Percentiles rank a stretch among this genome's conserved stretches.
Conservation (phyloP, 2,113 vertebrate species). For the Atherinomorus stipes region DNA sequence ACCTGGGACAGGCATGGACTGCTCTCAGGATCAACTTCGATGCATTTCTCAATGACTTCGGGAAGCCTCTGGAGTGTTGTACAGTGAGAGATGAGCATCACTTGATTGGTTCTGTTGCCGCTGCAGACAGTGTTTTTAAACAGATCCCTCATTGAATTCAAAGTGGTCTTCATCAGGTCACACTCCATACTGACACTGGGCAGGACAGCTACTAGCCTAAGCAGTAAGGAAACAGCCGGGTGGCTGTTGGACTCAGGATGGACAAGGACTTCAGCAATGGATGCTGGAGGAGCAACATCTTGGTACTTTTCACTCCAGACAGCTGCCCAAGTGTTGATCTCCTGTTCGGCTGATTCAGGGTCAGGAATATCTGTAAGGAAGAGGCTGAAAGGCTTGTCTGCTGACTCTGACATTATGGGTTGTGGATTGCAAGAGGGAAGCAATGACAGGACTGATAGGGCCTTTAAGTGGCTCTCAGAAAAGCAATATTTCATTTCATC, state of each 20-base stretch:
- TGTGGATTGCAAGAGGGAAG: constrained; percentile 94
- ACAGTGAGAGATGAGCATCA: constrained; percentile 91
- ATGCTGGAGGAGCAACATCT: constrained; percentile 90
- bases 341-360: constrained; percentile 88
- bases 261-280: constrained; percentile 91
- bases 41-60: constrained; percentile 91
- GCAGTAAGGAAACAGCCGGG: constrained; percentile 89
- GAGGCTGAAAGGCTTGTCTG: constrained; percentile 89
- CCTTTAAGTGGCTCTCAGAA: constrained; percentile 91
- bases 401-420: constrained; percentile 85
- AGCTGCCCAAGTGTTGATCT: constrained; percentile 92
- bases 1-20: constrained; percentile 75
- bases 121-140: constrained; percentile 86
- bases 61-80: constrained; percentile 89
- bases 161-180: constrained; percentile 88
- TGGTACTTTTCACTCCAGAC: constrained; percentile 95
- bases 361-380: constrained; percentile 91
- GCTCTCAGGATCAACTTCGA: constrained; percentile 88
- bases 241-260: constrained; percentile 91
- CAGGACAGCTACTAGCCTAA: constrained; percentile 90
- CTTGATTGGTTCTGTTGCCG: constrained; percentile 85
- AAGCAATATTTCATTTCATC: constrained; percentile 94
- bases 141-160: constrained; percentile 89
- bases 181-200: constrained; percentile 93
- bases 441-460: constrained; percentile 90